Percentiles rank a stretch among this genome's conserved stretches.
Evolutionary conservation across 2,113 vertebrate genomes (phyloP).

Genomic region (Conger conger): DNA sequence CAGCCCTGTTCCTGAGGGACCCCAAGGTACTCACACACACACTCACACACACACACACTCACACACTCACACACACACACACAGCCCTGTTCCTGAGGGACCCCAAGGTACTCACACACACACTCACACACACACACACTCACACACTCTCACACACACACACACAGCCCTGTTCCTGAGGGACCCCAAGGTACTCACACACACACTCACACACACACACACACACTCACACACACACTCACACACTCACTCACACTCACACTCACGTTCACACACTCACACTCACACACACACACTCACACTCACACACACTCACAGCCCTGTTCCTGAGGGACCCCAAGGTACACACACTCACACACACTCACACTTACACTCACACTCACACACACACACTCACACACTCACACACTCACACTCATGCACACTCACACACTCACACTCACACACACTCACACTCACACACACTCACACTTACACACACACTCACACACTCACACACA

Average conservation of each 20-base stretch:
- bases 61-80: not conserved
- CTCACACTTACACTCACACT: too few relatives aligned
- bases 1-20: not conserved
- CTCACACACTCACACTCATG: not conserved
- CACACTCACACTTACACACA: too few relatives aligned
- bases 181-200: not conserved
- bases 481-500: not conserved
- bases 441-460: not conserved
- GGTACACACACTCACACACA: too few relatives aligned
- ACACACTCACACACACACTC: too few relatives aligned
- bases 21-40: not conserved
- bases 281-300: too few relatives aligned
- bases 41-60: too few relatives aligned
- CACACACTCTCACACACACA: constrained; percentile 35
- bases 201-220: too few relatives aligned
- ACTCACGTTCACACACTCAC: too few relatives aligned
- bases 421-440: not conserved
- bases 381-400: not conserved
- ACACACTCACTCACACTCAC: too few relatives aligned
- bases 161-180: not conserved
- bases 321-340: too few relatives aligned
- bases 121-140: not conserved
- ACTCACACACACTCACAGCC: too few relatives aligned
- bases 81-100: too few relatives aligned
- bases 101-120: not conserved